Evolutionary conservation across 2,797 vertebrate species (phyloP).

Genomic region (Xiphophorus birchmanni): DNA sequence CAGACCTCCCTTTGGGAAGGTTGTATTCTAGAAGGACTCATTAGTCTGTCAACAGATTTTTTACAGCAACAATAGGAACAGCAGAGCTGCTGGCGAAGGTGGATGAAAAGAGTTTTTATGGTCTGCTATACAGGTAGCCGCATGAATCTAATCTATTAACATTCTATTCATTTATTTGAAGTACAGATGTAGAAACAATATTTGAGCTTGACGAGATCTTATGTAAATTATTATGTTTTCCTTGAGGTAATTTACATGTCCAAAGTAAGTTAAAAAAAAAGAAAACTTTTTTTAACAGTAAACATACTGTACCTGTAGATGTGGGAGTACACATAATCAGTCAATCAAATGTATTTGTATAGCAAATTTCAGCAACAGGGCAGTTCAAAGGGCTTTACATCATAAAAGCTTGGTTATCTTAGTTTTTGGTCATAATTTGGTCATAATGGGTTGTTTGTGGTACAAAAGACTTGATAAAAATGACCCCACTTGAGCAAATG

Average conservation of each 20-base stretch:
- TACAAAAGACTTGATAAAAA: background rate
- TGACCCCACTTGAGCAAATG: background rate
- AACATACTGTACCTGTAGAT: too few species aligned
- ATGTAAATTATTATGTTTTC: background rate
- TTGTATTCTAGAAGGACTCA: slow-evolving; percentile 7
- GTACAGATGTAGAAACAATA: background rate
- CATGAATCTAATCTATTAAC: background rate
- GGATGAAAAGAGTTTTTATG: slow-evolving; percentile 8
- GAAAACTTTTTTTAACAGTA: too few species aligned
- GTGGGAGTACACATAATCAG: too few species aligned
- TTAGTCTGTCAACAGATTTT: slow-evolving; percentile 13
- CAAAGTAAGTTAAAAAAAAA: background rate
- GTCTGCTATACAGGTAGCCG: background rate
- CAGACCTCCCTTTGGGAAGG: slow-evolving; percentile 12
- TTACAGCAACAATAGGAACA: background rate
- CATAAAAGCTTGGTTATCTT: background rate
- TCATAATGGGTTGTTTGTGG: background rate
- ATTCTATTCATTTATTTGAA: background rate
- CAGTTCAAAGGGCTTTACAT: too few species aligned
- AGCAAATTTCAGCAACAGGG: too few species aligned
- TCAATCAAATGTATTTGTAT: too few species aligned
- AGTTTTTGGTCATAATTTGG: background rate
- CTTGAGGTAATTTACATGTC: background rate
- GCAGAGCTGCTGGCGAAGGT: background rate
- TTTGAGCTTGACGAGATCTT: background rate